phyloP scores from a whole-genome alignment of 2,113 vertebrate genomes.

The Phalacrocorax aristotelis region DNA sequence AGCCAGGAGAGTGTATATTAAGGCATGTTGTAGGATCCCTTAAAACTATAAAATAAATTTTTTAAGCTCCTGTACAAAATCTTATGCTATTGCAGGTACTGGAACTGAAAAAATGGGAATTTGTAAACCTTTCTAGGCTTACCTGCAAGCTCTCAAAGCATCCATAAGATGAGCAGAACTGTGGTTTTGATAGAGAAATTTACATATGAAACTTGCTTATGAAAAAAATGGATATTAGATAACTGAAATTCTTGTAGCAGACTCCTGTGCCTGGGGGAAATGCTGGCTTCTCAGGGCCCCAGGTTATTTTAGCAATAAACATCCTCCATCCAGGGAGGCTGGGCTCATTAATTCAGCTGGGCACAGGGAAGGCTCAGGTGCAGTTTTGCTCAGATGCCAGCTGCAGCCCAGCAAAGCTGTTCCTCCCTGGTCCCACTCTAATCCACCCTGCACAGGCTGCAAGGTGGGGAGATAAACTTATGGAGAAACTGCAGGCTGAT shows the following conservation, averaged over 20 bases:
- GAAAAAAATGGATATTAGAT: not conserved
- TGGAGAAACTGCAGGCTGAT: not conserved
- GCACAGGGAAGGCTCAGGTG: not conserved
- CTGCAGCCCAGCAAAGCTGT: not conserved
- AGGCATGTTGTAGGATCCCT: not conserved
- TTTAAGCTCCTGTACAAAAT: not conserved
- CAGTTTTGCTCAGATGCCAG: not conserved
- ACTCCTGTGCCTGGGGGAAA: not conserved
- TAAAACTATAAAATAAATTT: not conserved
- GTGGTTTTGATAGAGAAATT: not conserved
- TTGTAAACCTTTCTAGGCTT: not conserved
- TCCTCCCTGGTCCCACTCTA: not conserved
- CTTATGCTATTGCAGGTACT: not conserved
- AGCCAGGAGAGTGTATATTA: not conserved
- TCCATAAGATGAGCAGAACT: not conserved
- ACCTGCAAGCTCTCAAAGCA: not conserved
- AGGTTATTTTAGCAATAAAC: not conserved
- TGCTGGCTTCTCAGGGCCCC: not conserved
- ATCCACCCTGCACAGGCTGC: not conserved
- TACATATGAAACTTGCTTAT: not conserved
- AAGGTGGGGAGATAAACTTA: no score
- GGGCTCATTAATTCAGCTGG: not conserved
- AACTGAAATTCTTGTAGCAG: not conserved
- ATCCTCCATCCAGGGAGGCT: rapidly evolving
- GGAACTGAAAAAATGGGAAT: not conserved